Percentiles rank a stretch among this genome's conserved stretches.
Conservation (phyloP, 23 tunicate genomes). For the Clavelina lepadiformis region DNA sequence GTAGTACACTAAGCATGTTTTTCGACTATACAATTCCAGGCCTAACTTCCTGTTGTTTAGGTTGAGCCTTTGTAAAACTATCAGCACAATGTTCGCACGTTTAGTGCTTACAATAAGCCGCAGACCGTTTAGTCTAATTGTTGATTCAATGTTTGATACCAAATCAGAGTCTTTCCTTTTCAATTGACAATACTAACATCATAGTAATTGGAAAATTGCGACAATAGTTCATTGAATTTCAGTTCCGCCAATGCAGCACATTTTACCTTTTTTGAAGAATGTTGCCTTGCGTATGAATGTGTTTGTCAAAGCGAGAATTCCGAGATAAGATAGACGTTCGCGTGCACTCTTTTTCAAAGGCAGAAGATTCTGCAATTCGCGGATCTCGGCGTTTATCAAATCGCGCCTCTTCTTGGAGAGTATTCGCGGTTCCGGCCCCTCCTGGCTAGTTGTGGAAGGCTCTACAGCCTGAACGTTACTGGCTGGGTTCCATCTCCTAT, state of each 20-base stretch:
- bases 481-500: slow-evolving; percentile 61
- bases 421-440: slow-evolving; percentile 91
- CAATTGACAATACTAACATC: neutral
- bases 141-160: no score
- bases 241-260: neutral
- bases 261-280: slow-evolving; percentile 87
- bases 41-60: no score
- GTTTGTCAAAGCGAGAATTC: slow-evolving; percentile 91
- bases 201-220: neutral
- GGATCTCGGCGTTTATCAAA: slow-evolving; percentile 90
- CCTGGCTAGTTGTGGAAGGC: slow-evolving; percentile 26
- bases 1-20: no score
- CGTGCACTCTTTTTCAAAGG: slow-evolving; percentile 93
- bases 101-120: no score
- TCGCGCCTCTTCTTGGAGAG: slow-evolving; percentile 91
- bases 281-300: slow-evolving; percentile 97
- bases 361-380: slow-evolving; percentile 89
- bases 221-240: neutral
- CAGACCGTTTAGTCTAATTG: no score
- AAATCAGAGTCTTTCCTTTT: neutral
- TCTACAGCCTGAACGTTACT: slow-evolving; percentile 29
- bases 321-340: slow-evolving; percentile 86
- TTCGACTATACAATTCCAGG: no score
- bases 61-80: no score
- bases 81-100: no score